Percentiles rank a stretch among this genome's conserved stretches.
phyloP scores from a whole-genome alignment of 2,888 invertebrate species.

The Scaptodrosophila latifasciaeformis region DNA sequence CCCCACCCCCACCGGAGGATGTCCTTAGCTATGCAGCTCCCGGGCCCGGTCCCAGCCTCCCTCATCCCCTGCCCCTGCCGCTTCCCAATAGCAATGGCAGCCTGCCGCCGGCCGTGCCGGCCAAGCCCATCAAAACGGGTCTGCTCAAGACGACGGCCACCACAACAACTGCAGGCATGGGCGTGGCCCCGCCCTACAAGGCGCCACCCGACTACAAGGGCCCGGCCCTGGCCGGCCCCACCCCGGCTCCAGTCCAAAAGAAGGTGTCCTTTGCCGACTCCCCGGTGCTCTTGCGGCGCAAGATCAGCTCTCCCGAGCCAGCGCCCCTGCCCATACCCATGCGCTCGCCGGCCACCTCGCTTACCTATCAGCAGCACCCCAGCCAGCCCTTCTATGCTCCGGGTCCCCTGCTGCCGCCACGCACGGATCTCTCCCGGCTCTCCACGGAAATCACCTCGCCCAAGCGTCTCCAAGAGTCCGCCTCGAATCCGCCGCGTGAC shows the following conservation, averaged over 20 bases:
- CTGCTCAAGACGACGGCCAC: slow-evolving; percentile 47
- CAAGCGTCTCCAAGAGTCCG: slow-evolving; percentile 83
- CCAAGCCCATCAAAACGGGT: slow-evolving; percentile 69
- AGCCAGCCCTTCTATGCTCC: slow-evolving; percentile 58
- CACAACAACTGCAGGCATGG: no score
- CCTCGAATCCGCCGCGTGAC: slow-evolving; percentile 85
- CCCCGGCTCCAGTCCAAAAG: slow-evolving; percentile 57
- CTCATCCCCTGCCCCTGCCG: slow-evolving; percentile 2
- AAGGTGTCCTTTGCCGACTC: slow-evolving; percentile 75
- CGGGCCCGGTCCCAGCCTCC: not conserved
- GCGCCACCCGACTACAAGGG: slow-evolving; percentile 74
- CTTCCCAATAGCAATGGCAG: slow-evolving; percentile 57
- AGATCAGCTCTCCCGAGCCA: slow-evolving; percentile 75
- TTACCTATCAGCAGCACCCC: slow-evolving; percentile 26
- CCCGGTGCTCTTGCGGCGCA: slow-evolving; percentile 74
- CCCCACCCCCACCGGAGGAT: slow-evolving; percentile 79
- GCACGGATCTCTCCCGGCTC: slow-evolving; percentile 84
- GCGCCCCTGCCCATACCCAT: slow-evolving; percentile 53
- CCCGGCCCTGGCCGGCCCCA: slow-evolving; percentile 31
- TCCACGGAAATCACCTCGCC: slow-evolving; percentile 82
- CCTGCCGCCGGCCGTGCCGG: slow-evolving; percentile 65
- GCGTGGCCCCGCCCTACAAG: slow-evolving; percentile 75
- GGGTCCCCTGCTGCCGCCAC: slow-evolving; percentile 83
- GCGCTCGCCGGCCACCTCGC: slow-evolving; percentile 53
- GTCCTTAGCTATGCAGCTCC: slow-evolving; percentile 34